These are phyloP conservation scores for Eilema depressum DNA, from an alignment of 2,888 invertebrate genomes.

Conservation along the genomic window DNA sequence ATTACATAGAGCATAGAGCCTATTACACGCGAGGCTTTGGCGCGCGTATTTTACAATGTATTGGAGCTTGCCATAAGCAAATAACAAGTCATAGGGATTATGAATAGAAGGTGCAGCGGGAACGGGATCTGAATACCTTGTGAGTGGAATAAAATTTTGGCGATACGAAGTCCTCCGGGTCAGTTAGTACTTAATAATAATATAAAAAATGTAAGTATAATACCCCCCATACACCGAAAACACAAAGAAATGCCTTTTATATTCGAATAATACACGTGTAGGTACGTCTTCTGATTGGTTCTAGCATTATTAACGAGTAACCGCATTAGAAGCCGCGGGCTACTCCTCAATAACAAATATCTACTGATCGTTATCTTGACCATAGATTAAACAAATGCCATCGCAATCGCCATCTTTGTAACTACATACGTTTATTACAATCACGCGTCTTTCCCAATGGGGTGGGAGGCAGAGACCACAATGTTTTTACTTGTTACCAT, in stretches of 20 bases:
- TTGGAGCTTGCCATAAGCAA: background rate
- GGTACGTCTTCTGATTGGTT: background rate
- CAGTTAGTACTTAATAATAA: too few relatives aligned
- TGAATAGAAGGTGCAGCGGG: too few relatives aligned
- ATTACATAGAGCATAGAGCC: constrained; percentile 42
- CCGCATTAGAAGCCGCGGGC: background rate
- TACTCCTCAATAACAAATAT: background rate
- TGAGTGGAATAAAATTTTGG: too few relatives aligned
- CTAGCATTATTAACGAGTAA: background rate
- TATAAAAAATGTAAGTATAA: too few relatives aligned
- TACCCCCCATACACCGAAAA: too few relatives aligned
- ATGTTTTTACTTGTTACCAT: background rate
- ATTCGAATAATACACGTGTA: too few relatives aligned
- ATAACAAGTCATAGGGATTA: background rate
- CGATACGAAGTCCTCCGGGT: too few relatives aligned
- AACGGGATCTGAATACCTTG: too few relatives aligned
- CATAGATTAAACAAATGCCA: background rate
- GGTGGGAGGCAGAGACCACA: background rate
- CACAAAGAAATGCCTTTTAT: too few relatives aligned
- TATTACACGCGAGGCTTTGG: constrained; percentile 39
- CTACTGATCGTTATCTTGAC: background rate
- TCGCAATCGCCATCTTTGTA: background rate
- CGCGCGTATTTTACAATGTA: background rate
- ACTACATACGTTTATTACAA: background rate
- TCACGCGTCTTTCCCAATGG: background rate